Conservation (phyloP, 2,797 vertebrate genomes). For the Manis pentadactyla region DNA sequence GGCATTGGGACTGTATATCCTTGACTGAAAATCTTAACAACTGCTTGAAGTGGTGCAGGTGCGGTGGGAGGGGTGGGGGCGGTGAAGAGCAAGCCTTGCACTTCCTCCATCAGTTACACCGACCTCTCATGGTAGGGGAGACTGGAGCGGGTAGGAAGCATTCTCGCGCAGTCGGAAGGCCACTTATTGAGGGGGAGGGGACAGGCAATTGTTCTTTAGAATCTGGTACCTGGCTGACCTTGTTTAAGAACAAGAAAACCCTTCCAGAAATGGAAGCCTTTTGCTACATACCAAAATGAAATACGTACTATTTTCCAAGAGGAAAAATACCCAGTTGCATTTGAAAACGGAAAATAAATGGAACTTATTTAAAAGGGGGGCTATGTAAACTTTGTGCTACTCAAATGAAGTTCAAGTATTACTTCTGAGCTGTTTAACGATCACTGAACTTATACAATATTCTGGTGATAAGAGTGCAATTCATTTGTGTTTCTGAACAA, state of each 20-base stretch:
- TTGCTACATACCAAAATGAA: slow-evolving; percentile 80
- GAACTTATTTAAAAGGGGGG: slow-evolving; percentile 76
- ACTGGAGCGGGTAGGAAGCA: slow-evolving; percentile 52
- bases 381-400: slow-evolving; percentile 83
- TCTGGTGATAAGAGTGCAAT: slow-evolving; percentile 84
- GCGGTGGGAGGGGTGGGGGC: no score
- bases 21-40: slow-evolving; percentile 55
- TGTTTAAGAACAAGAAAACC: slow-evolving; percentile 77
- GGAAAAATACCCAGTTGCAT: slow-evolving; percentile 77
- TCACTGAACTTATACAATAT: slow-evolving; percentile 79
- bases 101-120: slow-evolving; percentile 32
- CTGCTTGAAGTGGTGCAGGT: slow-evolving; percentile 11
- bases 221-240: slow-evolving; percentile 80
- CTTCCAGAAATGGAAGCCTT: slow-evolving; percentile 82
- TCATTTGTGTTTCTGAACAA: slow-evolving; percentile 83
- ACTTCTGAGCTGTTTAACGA: slow-evolving; percentile 81
- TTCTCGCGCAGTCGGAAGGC: slow-evolving; percentile 78
- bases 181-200: slow-evolving; percentile 68
- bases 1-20: slow-evolving; percentile 45
- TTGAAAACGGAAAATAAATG: slow-evolving; percentile 74
- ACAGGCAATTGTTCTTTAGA: slow-evolving; percentile 64
- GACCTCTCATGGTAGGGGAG: background rate
- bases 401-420: slow-evolving; percentile 84
- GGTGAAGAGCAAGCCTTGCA: slow-evolving; percentile 52
- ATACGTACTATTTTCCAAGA: slow-evolving; percentile 71